Percentiles rank a stretch among this genome's conserved stretches.
phyloP scores from a whole-genome alignment of 2,888 invertebrate genomes.

The Oxystoma pomonae region DNA sequence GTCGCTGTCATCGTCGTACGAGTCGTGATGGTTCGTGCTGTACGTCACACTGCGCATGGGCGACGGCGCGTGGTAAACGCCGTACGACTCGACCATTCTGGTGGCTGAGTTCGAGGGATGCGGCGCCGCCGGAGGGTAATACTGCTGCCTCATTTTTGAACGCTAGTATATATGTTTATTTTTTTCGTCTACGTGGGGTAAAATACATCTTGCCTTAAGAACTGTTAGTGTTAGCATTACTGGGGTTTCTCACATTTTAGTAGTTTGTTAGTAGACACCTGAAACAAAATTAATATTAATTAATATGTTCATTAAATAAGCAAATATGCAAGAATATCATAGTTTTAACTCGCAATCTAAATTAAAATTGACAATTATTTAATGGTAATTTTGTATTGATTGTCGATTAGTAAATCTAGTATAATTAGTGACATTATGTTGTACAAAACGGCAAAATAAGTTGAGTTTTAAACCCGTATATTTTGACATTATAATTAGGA shows the following conservation, averaged over 20 bases:
- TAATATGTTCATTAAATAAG: no score
- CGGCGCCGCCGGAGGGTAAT: slow-evolving; percentile 16
- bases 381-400: no score
- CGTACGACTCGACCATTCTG: slow-evolving; percentile 47
- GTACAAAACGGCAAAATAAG: no score
- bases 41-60: slow-evolving; percentile 9
- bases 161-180: not conserved
- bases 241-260: slow-evolving; percentile 15
- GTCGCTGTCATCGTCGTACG: slow-evolving; percentile 35
- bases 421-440: no score
- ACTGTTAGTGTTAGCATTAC: not conserved
- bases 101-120: slow-evolving; percentile 36
- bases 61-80: slow-evolving; percentile 42
- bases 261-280: slow-evolving; percentile 5
- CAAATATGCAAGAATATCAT: no score
- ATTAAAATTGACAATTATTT: no score
- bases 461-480: no score
- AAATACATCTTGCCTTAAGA: not conserved
- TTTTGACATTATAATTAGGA: no score
- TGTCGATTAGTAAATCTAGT: no score
- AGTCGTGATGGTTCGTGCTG: slow-evolving; percentile 21
- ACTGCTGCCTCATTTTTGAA: slow-evolving; percentile 25
- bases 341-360: no score
- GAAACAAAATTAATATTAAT: no score
- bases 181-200: slow-evolving; percentile 32